Evolutionary conservation across 2,888 invertebrate genomes (phyloP).

Genomic region (Eumacrocentrus americanus): DNA sequence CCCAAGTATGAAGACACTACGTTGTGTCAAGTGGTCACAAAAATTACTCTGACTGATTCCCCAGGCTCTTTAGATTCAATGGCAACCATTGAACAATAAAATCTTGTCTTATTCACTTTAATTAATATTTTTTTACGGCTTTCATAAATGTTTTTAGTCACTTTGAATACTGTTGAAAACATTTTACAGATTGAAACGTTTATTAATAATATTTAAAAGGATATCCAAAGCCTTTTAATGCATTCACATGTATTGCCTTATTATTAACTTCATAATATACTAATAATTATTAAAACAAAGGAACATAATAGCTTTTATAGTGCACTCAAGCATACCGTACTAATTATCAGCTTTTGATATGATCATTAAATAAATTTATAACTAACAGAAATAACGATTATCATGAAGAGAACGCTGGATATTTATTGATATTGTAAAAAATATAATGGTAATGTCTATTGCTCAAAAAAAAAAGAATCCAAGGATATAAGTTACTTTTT

Average conservation of each 20-base stretch:
- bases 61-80: no score
- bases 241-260: not conserved
- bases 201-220: not conserved
- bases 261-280: not conserved
- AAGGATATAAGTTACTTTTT: not conserved
- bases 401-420: not conserved
- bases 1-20: constrained; percentile 45
- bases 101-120: not conserved
- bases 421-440: constrained; percentile 33
- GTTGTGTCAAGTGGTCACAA: constrained; percentile 41
- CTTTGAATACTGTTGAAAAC: not conserved
- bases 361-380: not conserved
- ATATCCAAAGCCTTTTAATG: no score
- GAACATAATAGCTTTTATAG: not conserved
- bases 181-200: no score
- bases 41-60: constrained; percentile 39
- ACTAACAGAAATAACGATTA: constrained; percentile 1
- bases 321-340: not conserved
- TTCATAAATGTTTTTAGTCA: not conserved
- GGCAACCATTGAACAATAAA: no score
- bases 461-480: constrained; percentile 1
- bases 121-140: not conserved
- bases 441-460: constrained; percentile 39
- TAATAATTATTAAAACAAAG: no score
- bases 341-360: constrained; percentile 12